phyloP scores from a whole-genome alignment of 2,797 vertebrate genomes.

The Pseudochirops corinnae region DNA sequence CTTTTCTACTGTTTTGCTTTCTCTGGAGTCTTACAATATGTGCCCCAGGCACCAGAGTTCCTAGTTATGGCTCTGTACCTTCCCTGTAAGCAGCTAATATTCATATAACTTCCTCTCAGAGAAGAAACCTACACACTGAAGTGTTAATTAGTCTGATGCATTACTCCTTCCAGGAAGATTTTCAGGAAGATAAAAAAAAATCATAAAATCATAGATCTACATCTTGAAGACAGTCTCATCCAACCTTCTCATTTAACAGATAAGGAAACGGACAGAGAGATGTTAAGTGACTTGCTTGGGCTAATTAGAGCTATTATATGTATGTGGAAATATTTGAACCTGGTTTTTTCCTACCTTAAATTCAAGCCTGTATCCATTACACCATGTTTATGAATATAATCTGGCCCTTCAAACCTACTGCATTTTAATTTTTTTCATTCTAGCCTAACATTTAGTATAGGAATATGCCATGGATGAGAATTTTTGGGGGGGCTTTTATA shows the following conservation, averaged over 20 bases:
- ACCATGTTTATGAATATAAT: neutral
- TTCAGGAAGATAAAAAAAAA: neutral
- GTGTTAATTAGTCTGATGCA: neutral
- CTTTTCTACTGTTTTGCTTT: neutral
- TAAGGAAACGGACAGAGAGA: neutral
- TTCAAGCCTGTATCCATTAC: neutral
- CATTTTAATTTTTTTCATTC: no score
- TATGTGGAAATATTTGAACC: neutral
- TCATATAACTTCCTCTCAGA: neutral
- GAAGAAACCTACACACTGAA: neutral
- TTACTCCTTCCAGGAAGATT: neutral
- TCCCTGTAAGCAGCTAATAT: neutral
- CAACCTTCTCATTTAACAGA: neutral
- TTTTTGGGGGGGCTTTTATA: no score
- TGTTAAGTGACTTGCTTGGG: neutral
- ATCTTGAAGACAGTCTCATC: neutral
- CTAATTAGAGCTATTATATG: no score
- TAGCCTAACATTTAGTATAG: no score
- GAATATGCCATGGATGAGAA: no score
- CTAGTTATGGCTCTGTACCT: neutral
- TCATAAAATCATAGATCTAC: neutral
- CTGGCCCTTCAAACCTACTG: no score
- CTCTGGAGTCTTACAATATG: neutral
- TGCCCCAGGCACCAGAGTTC: neutral
- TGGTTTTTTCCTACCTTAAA: neutral